Percentiles rank a stretch among this genome's conserved stretches.
Evolutionary conservation across 2,113 vertebrate species (phyloP).

Genomic region (Scytalopus superciliaris): DNA sequence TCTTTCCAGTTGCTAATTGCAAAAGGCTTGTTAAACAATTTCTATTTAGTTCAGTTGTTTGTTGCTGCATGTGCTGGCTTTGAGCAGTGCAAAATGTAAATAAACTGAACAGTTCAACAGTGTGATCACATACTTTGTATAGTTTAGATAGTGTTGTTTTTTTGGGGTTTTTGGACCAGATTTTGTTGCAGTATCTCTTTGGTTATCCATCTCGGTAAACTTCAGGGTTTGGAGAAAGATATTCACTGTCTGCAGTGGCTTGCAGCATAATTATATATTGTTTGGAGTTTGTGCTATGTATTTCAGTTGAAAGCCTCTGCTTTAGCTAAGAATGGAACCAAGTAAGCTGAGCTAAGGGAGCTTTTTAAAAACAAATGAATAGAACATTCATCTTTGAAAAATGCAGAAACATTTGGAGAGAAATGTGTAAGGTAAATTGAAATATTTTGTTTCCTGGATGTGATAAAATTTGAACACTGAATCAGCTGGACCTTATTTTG

Average conservation of each 20-base stretch:
- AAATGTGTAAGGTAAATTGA: background rate
- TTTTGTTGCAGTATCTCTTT: background rate
- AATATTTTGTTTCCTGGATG: background rate
- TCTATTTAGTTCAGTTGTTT: conserved; percentile 25
- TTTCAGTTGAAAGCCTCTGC: background rate
- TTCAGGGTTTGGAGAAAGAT: background rate
- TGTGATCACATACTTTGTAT: background rate
- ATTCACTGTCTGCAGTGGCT: background rate
- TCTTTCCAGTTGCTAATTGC: conserved; percentile 49
- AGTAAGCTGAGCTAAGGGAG: background rate
- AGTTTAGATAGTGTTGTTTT: background rate
- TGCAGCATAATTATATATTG: background rate
- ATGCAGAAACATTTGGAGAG: background rate
- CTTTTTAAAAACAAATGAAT: background rate
- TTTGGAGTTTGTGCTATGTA: background rate
- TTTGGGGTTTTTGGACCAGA: accelerated
- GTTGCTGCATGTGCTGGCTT: background rate
- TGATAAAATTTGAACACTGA: background rate
- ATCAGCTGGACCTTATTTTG: background rate
- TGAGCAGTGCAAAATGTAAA: conserved; percentile 23
- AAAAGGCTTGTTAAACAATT: background rate
- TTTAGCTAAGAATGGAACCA: background rate
- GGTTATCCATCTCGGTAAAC: background rate
- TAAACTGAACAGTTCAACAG: background rate
- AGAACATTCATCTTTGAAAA: background rate